Percentiles rank a stretch among this genome's conserved stretches.
Evolutionary conservation across 2,797 vertebrate species (phyloP).

Genomic region (Hydrocynus forskahlii): DNA sequence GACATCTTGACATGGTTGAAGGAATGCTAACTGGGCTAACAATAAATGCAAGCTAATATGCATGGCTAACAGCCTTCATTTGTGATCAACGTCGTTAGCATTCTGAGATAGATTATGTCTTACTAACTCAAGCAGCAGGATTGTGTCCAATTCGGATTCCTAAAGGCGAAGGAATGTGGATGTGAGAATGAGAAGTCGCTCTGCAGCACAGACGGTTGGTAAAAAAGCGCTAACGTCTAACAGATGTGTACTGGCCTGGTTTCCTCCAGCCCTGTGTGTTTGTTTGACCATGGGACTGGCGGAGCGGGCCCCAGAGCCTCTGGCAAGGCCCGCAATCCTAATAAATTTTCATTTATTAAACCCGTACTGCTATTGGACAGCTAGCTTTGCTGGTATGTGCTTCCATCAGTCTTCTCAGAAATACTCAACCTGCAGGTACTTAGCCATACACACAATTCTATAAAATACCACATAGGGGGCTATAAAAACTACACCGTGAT

Average conservation of each 20-base stretch:
- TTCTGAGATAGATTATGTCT: not conserved
- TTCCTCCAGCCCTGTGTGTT: conserved; percentile 46
- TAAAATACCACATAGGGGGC: conserved; percentile 26
- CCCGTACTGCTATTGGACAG: conserved; percentile 30
- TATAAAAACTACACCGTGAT: conserved; percentile 24
- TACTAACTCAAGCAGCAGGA: not conserved
- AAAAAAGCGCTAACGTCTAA: conserved; percentile 48
- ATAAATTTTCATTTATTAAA: conserved; percentile 59
- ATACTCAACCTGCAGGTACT: conserved; percentile 9
- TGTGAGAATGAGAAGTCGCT: not conserved
- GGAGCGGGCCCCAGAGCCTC: conserved; percentile 42
- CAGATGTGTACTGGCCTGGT: conserved; percentile 54
- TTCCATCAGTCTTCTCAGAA: conserved; percentile 25
- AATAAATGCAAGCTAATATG: not conserved
- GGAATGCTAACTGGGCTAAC: not conserved
- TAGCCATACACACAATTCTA: conserved; percentile 2
- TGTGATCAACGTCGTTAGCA: not conserved
- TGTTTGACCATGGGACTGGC: conserved; percentile 49
- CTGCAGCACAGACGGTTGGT: conserved; percentile 5
- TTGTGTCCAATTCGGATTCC: not conserved
- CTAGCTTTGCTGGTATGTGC: conserved; percentile 21
- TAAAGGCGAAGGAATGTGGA: not conserved
- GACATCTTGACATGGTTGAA: not conserved
- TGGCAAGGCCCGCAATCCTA: conserved; percentile 34
- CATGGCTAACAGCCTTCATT: not conserved